phyloP scores from a whole-genome alignment of 1,140 invertebrate genomes.

The Zaprionus gabonicus region DNA sequence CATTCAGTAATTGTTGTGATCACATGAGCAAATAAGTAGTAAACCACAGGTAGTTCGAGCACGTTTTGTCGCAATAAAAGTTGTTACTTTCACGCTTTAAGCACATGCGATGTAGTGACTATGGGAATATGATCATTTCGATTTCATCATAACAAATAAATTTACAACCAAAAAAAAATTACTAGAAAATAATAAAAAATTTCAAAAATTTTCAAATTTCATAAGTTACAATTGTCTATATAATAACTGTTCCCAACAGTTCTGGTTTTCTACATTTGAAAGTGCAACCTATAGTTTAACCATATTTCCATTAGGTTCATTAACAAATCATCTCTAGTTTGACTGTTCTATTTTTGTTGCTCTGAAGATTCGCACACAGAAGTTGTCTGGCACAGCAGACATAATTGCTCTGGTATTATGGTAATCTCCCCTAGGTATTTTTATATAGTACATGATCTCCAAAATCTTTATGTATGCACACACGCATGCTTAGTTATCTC shows the following conservation, averaged over 20 bases:
- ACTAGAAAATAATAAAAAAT: too few species aligned
- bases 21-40: slow-evolving; percentile 10
- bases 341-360: neutral
- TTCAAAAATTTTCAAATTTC: too few species aligned
- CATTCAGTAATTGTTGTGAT: neutral
- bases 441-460: neutral
- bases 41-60: neutral
- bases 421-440: neutral
- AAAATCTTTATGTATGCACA: neutral
- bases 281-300: too few species aligned
- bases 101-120: neutral
- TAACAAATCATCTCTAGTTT: neutral
- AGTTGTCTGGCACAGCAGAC: neutral
- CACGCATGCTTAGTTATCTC: neutral
- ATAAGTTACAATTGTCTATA: too few species aligned
- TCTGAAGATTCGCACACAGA: neutral
- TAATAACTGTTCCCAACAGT: too few species aligned
- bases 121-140: too few species aligned
- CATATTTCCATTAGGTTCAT: neutral
- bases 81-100: neutral
- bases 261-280: too few species aligned
- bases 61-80: slow-evolving; percentile 4
- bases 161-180: neutral
- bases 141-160: neutral
- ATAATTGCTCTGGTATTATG: neutral